Conservation (phyloP, 2,113 vertebrate genomes). For the Tetrax tetrax region DNA sequence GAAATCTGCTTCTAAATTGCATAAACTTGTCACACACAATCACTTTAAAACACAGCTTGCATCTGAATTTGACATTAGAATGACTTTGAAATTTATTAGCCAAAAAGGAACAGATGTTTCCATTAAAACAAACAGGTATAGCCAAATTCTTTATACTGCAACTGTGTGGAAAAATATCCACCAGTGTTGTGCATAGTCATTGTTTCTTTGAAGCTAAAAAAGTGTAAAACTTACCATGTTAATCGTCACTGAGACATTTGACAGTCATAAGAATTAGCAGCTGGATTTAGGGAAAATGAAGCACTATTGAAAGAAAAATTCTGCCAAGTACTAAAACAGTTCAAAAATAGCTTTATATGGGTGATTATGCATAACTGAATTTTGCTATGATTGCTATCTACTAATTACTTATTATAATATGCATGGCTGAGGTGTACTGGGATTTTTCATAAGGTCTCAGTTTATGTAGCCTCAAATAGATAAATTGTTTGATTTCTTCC, state of each 20-base stretch:
- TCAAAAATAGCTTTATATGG: not conserved
- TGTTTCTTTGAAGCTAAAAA: not conserved
- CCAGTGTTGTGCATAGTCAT: not conserved
- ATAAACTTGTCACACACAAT: not conserved
- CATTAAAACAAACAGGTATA: slow-evolving; percentile 27
- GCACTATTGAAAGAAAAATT: not conserved
- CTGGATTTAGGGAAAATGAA: not conserved
- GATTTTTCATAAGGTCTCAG: not conserved
- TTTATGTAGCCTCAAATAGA: not conserved
- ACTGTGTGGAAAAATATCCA: not conserved
- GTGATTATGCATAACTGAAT: not conserved
- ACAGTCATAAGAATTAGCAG: not conserved
- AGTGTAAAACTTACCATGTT: not conserved
- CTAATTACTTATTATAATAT: not conserved
- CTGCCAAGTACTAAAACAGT: not conserved
- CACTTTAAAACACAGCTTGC: not conserved
- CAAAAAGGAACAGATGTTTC: slow-evolving; percentile 28
- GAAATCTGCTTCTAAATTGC: slow-evolving; percentile 2
- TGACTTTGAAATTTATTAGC: slow-evolving; percentile 38
- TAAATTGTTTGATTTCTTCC: not conserved
- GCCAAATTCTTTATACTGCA: not conserved
- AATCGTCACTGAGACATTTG: not conserved
- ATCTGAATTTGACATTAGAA: slow-evolving; percentile 7
- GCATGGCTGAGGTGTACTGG: not conserved
- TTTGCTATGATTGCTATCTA: not conserved